Evolutionary conservation across 2,888 invertebrate species (phyloP).

Genomic region (Hecatera dysodea): DNA sequence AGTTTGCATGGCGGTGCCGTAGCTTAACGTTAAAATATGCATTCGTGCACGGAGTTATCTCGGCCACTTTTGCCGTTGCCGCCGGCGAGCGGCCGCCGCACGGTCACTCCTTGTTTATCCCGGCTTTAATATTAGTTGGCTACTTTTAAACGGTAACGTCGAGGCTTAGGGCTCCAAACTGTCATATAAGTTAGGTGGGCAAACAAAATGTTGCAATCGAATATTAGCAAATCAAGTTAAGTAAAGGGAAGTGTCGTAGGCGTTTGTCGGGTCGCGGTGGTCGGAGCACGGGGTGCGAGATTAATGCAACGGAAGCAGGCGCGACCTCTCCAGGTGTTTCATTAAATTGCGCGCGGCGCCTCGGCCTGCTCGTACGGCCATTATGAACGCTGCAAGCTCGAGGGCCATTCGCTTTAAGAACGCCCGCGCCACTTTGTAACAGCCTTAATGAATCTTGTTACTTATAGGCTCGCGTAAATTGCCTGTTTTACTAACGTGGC

Average conservation of each 20-base stretch:
- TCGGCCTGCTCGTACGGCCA: slow-evolving; percentile 87
- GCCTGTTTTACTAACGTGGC: slow-evolving; percentile 86
- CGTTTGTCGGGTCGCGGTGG: slow-evolving; percentile 26
- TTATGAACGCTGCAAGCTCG: slow-evolving; percentile 90
- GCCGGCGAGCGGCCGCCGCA: slow-evolving; percentile 71
- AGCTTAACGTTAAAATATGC: slow-evolving; percentile 89
- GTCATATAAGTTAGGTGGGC: slow-evolving; percentile 63
- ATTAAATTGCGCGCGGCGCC: slow-evolving; percentile 89
- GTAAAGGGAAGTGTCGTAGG: slow-evolving; percentile 28
- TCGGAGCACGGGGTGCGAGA: slow-evolving; percentile 77
- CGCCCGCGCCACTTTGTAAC: slow-evolving; percentile 90
- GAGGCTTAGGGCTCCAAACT: slow-evolving; percentile 61
- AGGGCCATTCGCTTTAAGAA: slow-evolving; percentile 91
- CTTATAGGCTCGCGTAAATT: slow-evolving; percentile 90
- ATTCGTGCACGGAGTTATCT: slow-evolving; percentile 86
- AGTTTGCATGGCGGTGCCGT: slow-evolving; percentile 83
- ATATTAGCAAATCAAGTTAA: slow-evolving; percentile 36
- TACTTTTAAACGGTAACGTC: slow-evolving; percentile 68
- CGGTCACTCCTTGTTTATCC: slow-evolving; percentile 85
- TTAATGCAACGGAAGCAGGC: slow-evolving; percentile 89
- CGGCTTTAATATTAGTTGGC: slow-evolving; percentile 79
- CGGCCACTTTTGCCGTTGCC: slow-evolving; percentile 83
- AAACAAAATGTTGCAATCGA: slow-evolving; percentile 46
- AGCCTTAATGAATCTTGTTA: slow-evolving; percentile 90
- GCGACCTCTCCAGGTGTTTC: slow-evolving; percentile 90